These are phyloP conservation scores for Clamator glandarius DNA, from an alignment of 2,797 vertebrate genomes.

Conservation along the genomic window DNA sequence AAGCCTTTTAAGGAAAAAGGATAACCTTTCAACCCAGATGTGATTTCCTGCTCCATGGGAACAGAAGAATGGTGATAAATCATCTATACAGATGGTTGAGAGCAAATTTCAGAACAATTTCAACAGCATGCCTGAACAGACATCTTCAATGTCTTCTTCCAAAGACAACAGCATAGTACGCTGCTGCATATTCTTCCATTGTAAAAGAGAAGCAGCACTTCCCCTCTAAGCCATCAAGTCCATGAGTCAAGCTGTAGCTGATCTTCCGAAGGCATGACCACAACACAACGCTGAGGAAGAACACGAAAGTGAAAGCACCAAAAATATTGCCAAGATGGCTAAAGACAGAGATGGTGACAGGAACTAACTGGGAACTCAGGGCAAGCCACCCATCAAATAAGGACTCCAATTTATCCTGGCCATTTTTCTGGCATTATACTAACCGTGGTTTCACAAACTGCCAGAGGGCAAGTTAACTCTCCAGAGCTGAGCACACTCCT, in stretches of 20 bases:
- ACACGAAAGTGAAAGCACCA: background rate
- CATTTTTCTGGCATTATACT: background rate
- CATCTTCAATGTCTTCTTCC: background rate
- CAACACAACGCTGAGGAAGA: fast-evolving
- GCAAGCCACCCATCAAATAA: background rate
- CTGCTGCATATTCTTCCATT: background rate
- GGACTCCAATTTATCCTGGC: background rate
- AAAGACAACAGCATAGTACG: background rate
- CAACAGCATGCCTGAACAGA: slow-evolving; percentile 5
- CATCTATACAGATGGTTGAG: background rate
- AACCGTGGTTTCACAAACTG: background rate
- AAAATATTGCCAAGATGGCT: background rate
- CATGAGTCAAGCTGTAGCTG: background rate
- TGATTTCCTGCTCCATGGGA: background rate
- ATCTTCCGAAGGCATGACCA: background rate
- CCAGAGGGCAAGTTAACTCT: background rate
- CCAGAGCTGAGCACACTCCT: background rate
- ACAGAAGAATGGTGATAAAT: background rate
- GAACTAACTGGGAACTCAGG: background rate
- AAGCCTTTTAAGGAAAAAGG: background rate
- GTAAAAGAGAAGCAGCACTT: background rate
- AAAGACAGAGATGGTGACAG: background rate
- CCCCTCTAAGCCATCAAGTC: background rate
- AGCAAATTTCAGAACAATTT: slow-evolving; percentile 14
- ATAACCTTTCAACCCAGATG: background rate